Base-by-base conservation (phyloP, 2,797 vertebrate species). In the Eleutherodactylus coqui region DNA sequence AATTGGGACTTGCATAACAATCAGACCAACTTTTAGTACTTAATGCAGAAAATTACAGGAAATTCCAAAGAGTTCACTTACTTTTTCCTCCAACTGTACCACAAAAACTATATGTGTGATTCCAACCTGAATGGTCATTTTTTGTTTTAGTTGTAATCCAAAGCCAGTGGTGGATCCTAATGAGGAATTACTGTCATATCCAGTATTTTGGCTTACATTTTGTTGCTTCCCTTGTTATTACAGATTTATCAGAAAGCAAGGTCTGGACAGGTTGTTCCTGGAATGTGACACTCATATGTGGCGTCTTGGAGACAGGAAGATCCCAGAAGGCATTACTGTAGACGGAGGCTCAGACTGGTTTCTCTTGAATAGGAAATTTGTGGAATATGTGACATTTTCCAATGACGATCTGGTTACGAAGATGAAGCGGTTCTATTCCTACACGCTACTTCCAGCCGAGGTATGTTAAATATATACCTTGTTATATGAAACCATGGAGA, bases 251-350 rank as follows among this genome's bases (percentile, higher is more conserved):
- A 95, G 98, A 47, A 99, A 99, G 45, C 98, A 99, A 86, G 98
- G 98, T 5, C 93, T 99, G 89, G 98, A 99, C 80, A 93, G 98
- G 43, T 96, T 99, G 14, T 99, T 99, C 93, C 96, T 94, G 43
- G 98, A 99, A 91, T 99, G 98, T 0, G 98, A 99, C 10, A 97
- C 97, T 0, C 98, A 99, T 93, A 99, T 99, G 98, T 99, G 98
- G 98, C 95, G 98, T 79, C 95, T 99, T 51, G 98, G 98, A 0
- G 98, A 99, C 90, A 93, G 98, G 51, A 96, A 95, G 89, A 99
- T 99, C 91, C 97, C 98, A 0, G 97, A 99, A 69, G 97, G 97
- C 90, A 96, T 99, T 19, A 92, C 97, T 0, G 97, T 99, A 0
- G 98, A 99, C 1, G 98, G 98, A 0, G 98, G 98, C 0, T 99